Evolutionary conservation across 2,888 invertebrate genomes (phyloP), one percentile per base, ranked within the genome.

Genomic region (Rhyacophila evoluta): DNA sequence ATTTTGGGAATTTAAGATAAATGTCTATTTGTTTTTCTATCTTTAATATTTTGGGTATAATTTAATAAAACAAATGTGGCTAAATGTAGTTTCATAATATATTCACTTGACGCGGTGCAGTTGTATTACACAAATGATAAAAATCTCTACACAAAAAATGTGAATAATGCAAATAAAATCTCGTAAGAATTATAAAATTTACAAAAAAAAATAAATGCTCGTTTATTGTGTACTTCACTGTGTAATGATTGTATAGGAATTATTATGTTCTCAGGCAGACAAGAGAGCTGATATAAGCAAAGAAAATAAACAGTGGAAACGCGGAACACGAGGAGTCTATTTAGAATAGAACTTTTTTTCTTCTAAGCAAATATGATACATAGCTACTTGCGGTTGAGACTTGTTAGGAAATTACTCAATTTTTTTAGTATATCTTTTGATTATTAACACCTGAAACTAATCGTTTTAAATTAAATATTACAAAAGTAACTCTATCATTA

Each of bases 301-400:
- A 79, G 72, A 79, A 79, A 79, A 81, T 77, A 81, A 81, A 81
- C 81, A 79, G 76, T 74, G 75, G 74, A 75, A 75, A 80, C 74
- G 81, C 81, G 81, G 81, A 81, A 81, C 81, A 81, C 81, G 73
- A 71, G 81, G 74, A 81, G 81, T 81, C 81, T 81, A 77, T 81
- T 81, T 79, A 74, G 74, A 75, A 41, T 75, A 77, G 70, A 79
- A 75, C 38, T 74, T 72, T 75, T 79, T 79, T 79, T 75, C 68
- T 67, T 25, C 36, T n/a, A 27, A 41, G 27, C 25, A 55, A 55
- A 55, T 55, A 55, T 55, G 25, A 25, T 55, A 55, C 55, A 55
- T 19, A 55, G 12, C 55, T 19, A 55, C 55, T 55, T 25, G 55
- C 25, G 25, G 55, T 55, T 8, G 10, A 10, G 8, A 8, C 15